Evolutionary conservation across 1,140 invertebrate species (phyloP).

Genomic region (Stratiolaelaps scimitus): DNA sequence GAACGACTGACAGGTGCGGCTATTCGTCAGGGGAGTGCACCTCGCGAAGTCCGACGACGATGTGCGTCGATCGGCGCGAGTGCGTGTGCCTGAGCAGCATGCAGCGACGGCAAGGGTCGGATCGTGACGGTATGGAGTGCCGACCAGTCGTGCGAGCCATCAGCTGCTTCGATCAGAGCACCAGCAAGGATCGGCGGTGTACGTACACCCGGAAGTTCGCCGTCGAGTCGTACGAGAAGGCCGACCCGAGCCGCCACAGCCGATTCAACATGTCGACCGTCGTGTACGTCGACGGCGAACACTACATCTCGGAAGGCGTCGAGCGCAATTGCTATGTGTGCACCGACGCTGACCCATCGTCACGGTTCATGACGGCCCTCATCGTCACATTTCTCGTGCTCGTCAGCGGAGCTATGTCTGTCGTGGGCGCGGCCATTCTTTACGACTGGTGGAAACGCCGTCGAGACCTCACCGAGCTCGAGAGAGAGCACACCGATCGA

Average conservation of each 20-base stretch:
- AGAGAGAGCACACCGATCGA: background rate
- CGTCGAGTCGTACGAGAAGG: too few relatives aligned
- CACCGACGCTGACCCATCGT: background rate
- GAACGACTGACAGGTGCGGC: background rate
- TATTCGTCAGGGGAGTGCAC: too few relatives aligned
- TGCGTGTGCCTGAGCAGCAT: too few relatives aligned
- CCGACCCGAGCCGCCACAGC: too few relatives aligned
- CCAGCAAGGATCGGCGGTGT: too few relatives aligned
- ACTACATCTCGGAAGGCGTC: background rate
- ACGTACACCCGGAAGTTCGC: too few relatives aligned
- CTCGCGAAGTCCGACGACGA: too few relatives aligned
- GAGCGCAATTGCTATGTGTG: background rate
- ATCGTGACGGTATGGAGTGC: too few relatives aligned
- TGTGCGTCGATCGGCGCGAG: too few relatives aligned
- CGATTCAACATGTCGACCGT: background rate
- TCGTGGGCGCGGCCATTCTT: background rate
- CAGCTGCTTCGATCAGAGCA: too few relatives aligned
- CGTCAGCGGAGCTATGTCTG: constrained; percentile 3
- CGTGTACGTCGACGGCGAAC: background rate
- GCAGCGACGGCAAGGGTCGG: too few relatives aligned
- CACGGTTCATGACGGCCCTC: constrained; percentile 3
- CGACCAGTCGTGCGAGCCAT: too few relatives aligned
- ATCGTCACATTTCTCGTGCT: constrained; percentile 21
- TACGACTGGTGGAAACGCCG: constrained; percentile 21
- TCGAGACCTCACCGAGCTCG: constrained; percentile 7